Evolutionary conservation across 2,888 invertebrate species (phyloP).

Genomic region (Shargacucullia verbasci): DNA sequence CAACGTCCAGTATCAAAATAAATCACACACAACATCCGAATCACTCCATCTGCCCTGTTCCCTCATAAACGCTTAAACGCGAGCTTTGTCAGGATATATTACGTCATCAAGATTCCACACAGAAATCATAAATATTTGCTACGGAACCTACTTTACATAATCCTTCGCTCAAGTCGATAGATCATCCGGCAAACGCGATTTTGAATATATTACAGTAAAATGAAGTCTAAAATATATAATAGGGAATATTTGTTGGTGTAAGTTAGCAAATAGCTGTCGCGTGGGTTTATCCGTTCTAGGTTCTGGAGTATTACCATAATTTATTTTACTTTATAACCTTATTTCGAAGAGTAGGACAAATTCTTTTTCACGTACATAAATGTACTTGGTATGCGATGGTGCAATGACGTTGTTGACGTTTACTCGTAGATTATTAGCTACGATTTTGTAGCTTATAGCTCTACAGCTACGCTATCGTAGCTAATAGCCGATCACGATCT

Average conservation of each 20-base stretch:
- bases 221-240: conserved; percentile 41
- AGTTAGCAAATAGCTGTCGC: conserved; percentile 15
- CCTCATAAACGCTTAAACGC: conserved; percentile 23
- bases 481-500: too few relatives aligned
- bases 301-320: background rate
- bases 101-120: conserved; percentile 31
- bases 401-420: too few relatives aligned
- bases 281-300: background rate
- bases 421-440: too few relatives aligned
- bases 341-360: background rate
- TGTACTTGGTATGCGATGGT: background rate
- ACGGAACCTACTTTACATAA: conserved; percentile 56
- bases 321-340: background rate
- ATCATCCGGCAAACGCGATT: conserved; percentile 45
- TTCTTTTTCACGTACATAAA: background rate
- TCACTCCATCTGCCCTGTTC: conserved; percentile 17
- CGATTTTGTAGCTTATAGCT: too few relatives aligned
- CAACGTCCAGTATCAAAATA: conserved; percentile 16
- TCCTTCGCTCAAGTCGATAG: conserved; percentile 52
- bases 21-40: conserved; percentile 30
- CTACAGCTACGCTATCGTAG: too few relatives aligned
- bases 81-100: conserved; percentile 41
- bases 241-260: conserved; percentile 27
- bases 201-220: conserved; percentile 53
- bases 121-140: conserved; percentile 60